Evolutionary conservation across 1,140 invertebrate genomes (phyloP), one percentile per base, ranked within the genome.

Genomic region (Calliphora vicina): DNA sequence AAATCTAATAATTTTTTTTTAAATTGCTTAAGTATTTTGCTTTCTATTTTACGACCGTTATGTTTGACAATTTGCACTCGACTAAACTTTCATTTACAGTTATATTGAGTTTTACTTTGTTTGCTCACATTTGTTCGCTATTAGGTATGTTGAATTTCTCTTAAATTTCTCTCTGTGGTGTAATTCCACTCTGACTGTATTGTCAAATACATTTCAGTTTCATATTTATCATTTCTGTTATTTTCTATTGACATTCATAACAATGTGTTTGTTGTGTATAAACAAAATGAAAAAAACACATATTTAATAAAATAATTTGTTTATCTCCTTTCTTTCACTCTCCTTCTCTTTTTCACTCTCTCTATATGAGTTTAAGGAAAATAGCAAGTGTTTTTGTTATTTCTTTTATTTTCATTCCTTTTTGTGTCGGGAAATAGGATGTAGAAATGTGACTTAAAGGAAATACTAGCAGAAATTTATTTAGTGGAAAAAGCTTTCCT

Each of bases 61-160:
- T 76, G 76, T 84, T 84, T 78, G 83, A 82, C 83, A 82, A 81
- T 82, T 82, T 81, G 57, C 81, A 81, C 81, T 84, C 83, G 82
- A 84, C 83, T 84, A 78, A 82, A 83, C 42, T 43, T 80, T 27
- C 42, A 61, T 45, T 57, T 27, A 23, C 43, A 45, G 50, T 57
- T 42, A 57, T 42, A 27, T 57, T 45, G 29, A 5, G 42, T 45
- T 42, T 80, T 67, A 80, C 12, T 61, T 81, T 15, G 26, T 17
- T 57, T 67, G 17, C n/a, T 78, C n/a, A 78, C 17, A 43, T n/a
- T 6, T 50, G 29, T 76, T 76, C 12, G 8, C 29, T 35, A n/a
- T 67, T 67, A 67, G 61, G 61, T 76, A 29, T 76, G 73, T 17
- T 76, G 29, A 17, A 17, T 76, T 76, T n/a, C 29, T 78, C n/a